Evolutionary conservation across 2,797 vertebrate genomes (phyloP), one percentile per base, ranked within the genome.

Genomic region (Mycteria americana): DNA sequence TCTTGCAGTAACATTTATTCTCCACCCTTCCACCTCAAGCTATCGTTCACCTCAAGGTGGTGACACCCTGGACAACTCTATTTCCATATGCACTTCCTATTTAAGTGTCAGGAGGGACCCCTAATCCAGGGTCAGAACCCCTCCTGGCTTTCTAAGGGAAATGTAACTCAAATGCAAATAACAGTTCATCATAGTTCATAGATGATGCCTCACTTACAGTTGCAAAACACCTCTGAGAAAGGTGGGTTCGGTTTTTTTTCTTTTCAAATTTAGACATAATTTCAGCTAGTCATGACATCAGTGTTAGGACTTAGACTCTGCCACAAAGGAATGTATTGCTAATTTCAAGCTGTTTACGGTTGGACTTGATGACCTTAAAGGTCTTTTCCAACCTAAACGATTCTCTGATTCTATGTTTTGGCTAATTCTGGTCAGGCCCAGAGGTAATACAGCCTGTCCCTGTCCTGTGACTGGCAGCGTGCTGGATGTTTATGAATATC

Each of bases 1-100:
- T 93, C 80, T 85, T 93, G 91, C 91, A 91, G 95, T 81, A 92
- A 50, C 60, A 27, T 91, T 91, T 97, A 88, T 94, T 92, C 70
- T 89, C 62, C 57, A 87, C 69, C 45, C 89, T 96, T 88, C 51
- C n/a, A 85, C 80, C 86, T 89, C 84, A 76, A 85, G 80, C 80
- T 89, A 56, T 92, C 23, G 1, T 93, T 82, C 60, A 72, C 43
- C 85, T 94, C 67, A 50, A 84, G 69, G 69, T 85, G 50, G 19
- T 73, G 79, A 89, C 88, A 74, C 60, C 18, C 35, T 67, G 84
- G 91, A 86, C 93, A 94, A 50, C 87, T 74, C 63, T 28, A 74
- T 83, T 89, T 84, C 57, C 48, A 45, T 57, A 67, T 48, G 27
- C 27, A 23, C 45, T 73, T 95, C 59, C 37, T 79, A 24, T 83